These are phyloP conservation scores for Bombylius major DNA, from an alignment of 2,888 invertebrate species.

Conservation along the genomic window DNA sequence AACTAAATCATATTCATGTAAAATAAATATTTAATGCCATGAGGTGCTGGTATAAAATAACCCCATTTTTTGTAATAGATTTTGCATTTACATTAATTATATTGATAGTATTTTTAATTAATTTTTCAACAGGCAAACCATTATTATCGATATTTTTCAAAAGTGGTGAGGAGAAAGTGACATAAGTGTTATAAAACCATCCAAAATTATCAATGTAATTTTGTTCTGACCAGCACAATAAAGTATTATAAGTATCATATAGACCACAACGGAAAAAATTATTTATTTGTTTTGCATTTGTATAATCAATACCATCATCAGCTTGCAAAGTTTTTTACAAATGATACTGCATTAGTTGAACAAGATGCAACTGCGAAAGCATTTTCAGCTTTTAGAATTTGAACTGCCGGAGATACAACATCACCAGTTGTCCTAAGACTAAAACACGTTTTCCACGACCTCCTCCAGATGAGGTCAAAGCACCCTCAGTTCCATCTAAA, in stretches of 20 bases:
- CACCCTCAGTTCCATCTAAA: slow-evolving; percentile 39
- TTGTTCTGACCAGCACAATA: slow-evolving; percentile 70
- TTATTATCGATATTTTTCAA: slow-evolving; percentile 63
- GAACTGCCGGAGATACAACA: slow-evolving; percentile 77
- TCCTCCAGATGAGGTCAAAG: slow-evolving; percentile 19
- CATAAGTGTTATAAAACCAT: slow-evolving; percentile 56
- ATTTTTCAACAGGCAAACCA: slow-evolving; percentile 55
- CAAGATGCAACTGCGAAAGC: slow-evolving; percentile 63
- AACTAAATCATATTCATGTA: slow-evolving; percentile 55
- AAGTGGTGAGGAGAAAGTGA: slow-evolving; percentile 73
- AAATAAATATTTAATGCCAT: slow-evolving; percentile 56
- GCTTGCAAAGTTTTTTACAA: slow-evolving; percentile 56
- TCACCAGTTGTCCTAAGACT: slow-evolving; percentile 82
- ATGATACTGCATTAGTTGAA: slow-evolving; percentile 51
- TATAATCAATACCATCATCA: slow-evolving; percentile 64
- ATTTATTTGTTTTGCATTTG: slow-evolving; percentile 44
- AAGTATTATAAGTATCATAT: slow-evolving; percentile 70
- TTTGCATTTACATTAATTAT: slow-evolving; percentile 44
- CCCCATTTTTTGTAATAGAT: slow-evolving; percentile 49
- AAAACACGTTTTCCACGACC: slow-evolving; percentile 49
- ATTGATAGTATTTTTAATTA: slow-evolving; percentile 44
- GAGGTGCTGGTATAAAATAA: slow-evolving; percentile 59
- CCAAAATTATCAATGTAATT: slow-evolving; percentile 40
- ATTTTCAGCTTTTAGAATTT: slow-evolving; percentile 66
- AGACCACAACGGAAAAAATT: slow-evolving; percentile 50